These are phyloP conservation scores for Anniella stebbinsi DNA, from an alignment of 2,797 vertebrate genomes.

Conservation along the genomic window DNA sequence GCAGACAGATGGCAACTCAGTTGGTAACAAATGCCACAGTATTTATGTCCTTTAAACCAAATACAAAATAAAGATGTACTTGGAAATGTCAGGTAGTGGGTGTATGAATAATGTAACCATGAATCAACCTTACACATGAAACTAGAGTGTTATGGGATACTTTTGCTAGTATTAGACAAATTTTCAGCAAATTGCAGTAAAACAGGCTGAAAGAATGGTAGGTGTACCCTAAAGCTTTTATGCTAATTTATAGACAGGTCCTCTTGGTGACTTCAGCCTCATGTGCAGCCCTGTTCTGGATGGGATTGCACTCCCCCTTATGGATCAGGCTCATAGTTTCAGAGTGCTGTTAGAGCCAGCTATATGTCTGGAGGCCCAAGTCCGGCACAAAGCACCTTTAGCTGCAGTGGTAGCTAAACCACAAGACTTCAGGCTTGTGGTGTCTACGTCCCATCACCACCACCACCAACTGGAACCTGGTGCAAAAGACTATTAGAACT, in stretches of 20 bases:
- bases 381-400: too few species aligned
- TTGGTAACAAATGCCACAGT: slow-evolving; percentile 71
- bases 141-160: slow-evolving; percentile 49
- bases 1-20: slow-evolving; percentile 70
- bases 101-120: slow-evolving; percentile 64
- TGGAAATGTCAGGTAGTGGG: slow-evolving; percentile 62
- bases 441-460: too few species aligned
- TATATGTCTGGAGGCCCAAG: too few species aligned
- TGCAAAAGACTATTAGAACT: neutral
- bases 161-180: slow-evolving; percentile 52
- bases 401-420: too few species aligned
- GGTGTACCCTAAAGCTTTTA: neutral
- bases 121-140: slow-evolving; percentile 71
- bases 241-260: neutral
- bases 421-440: too few species aligned
- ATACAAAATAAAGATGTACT: slow-evolving; percentile 65
- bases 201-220: slow-evolving; percentile 41
- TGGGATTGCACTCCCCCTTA: too few species aligned
- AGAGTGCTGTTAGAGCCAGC: too few species aligned
- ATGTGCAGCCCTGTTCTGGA: too few species aligned
- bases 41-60: slow-evolving; percentile 74
- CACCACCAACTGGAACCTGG: too few species aligned
- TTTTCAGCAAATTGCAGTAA: slow-evolving; percentile 55
- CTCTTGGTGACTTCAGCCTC: too few species aligned
- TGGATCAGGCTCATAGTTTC: too few species aligned